Evolutionary conservation across 2,797 vertebrate species (phyloP).

Genomic region (Rhinophrynus dorsalis): DNA sequence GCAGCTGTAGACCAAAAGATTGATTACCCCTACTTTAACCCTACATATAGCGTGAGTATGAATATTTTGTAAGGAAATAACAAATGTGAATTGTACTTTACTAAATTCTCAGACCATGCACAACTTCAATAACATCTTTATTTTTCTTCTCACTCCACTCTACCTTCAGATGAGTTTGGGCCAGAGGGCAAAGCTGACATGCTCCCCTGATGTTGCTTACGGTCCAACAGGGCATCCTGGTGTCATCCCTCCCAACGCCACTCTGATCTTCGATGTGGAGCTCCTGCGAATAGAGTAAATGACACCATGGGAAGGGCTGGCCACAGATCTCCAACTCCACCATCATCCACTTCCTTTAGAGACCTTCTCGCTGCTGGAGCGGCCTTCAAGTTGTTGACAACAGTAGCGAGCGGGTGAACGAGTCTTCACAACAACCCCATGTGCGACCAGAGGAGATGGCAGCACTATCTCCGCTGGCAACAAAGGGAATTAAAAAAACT

Average conservation of each 20-base stretch:
- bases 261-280: slow-evolving; percentile 96
- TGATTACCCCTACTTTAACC: too few species aligned
- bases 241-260: slow-evolving; percentile 96
- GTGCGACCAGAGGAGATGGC: slow-evolving; percentile 17
- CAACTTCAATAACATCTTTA: slow-evolving; percentile 24
- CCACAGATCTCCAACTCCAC: slow-evolving; percentile 51
- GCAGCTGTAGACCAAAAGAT: too few species aligned
- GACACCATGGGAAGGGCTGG: slow-evolving; percentile 43
- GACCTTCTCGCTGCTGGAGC: slow-evolving; percentile 56
- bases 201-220: slow-evolving; percentile 95
- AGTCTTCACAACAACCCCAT: slow-evolving; percentile 24
- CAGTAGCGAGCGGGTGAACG: slow-evolving; percentile 17
- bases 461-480: slow-evolving; percentile 12
- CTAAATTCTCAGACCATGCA: too few species aligned
- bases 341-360: slow-evolving; percentile 52
- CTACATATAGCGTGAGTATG: too few species aligned
- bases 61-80: too few species aligned
- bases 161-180: slow-evolving; percentile 91
- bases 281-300: slow-evolving; percentile 93
- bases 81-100: too few species aligned
- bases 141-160: slow-evolving; percentile 47
- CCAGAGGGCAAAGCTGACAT: slow-evolving; percentile 96
- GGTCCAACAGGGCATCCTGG: slow-evolving; percentile 93
- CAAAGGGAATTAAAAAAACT: neutral
- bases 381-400: slow-evolving; percentile 38